Evolutionary conservation across 64 coral and sea anemone genomes (phyloP), one percentile per base, ranked within the genome.

Genomic region (Actinia equina): DNA sequence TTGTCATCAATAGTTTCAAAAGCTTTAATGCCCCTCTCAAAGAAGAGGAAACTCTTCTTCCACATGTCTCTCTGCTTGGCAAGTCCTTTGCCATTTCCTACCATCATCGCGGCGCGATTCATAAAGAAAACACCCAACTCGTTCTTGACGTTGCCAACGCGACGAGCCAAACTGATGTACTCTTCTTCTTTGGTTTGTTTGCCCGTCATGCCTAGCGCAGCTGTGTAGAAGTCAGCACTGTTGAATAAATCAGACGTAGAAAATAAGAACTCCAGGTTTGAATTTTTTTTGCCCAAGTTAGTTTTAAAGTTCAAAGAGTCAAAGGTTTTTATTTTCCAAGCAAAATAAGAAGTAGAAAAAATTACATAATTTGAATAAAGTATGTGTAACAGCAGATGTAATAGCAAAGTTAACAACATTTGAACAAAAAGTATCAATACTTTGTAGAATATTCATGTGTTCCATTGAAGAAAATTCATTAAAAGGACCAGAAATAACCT

Each of bases 61-160:
- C 92, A 93, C 71, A 98, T 56, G 16, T 98, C 95, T 83, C 90
- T 83, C 51, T 93, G 91, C 43, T 85, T 41, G 17, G 61, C 18
- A 13, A 87, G 64, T 37, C 83, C 74, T 15, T 71, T 82, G 26
- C 51, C 71, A 16, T 89, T 71, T 88, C 87, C 83, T 44, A 84
- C 70, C 84, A 91, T 90, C 20, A 63, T 30, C 45, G 89, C 90
- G 27, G 89, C 96, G 19, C 80, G 84, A 71, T 98, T 95, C 96
- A 98, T 98, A 67, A 94, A 98, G 71, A 90, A 78, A 43, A 98
- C 88, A 1, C 96, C 96, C 61, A 98, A 70, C 60, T 98, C 96
- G 54, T 98, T 98, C 44, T 88, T 90, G 1, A 91, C 93, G 60
- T 98, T 98, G 15, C 96, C 96, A 6, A 98, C 79, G 42, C 96